Percentiles rank a stretch among this genome's conserved stretches.
Conservation (phyloP, 1,140 invertebrate genomes). For the Cherax destructor region DNA sequence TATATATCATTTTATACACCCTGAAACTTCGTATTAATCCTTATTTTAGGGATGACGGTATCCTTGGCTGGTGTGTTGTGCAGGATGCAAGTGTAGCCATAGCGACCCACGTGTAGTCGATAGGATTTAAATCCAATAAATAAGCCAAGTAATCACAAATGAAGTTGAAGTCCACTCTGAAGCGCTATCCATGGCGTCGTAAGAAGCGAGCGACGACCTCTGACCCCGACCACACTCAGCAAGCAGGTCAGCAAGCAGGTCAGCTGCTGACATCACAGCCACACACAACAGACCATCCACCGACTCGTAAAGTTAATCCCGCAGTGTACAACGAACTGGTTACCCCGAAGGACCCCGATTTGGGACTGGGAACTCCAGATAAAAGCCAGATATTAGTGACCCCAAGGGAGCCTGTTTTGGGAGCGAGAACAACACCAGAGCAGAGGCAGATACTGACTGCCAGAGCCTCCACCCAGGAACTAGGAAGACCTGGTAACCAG, state of each 20-base stretch:
- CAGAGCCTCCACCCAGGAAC: constrained; percentile 23
- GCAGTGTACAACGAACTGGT: constrained; percentile 59
- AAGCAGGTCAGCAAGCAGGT: not conserved
- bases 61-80: too few species aligned
- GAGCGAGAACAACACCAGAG: not conserved
- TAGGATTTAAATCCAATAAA: too few species aligned
- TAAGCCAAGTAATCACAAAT: not conserved
- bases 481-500: constrained; percentile 49
- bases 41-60: too few species aligned
- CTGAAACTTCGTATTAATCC: too few species aligned
- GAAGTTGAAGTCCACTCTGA: constrained; percentile 47
- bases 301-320: constrained; percentile 24
- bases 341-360: constrained; percentile 40
- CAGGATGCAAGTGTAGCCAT: too few species aligned
- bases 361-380: constrained; percentile 57
- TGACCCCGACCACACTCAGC: not conserved
- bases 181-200: constrained; percentile 46
- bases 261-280: not conserved
- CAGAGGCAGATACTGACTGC: constrained; percentile 1
- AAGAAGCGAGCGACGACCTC: not conserved
- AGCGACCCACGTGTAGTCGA: too few species aligned
- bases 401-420: not conserved
- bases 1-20: too few species aligned
- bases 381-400: constrained; percentile 19
- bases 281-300: not conserved